Evolutionary conservation across 2,113 vertebrate species (phyloP), one percentile per base, ranked within the genome.

Genomic region (Mesoclemmys tuberculata): DNA sequence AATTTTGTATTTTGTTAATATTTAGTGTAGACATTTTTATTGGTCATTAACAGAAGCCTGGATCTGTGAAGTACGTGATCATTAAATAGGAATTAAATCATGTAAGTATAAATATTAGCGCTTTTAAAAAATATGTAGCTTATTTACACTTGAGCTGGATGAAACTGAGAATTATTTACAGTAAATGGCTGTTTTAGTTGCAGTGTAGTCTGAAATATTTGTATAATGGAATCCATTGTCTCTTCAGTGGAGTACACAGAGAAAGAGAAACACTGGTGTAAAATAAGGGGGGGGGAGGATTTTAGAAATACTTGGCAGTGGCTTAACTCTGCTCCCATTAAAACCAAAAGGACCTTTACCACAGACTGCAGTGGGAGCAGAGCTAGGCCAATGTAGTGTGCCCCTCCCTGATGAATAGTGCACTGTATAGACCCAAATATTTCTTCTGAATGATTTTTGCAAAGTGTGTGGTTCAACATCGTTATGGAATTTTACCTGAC

Each of bases 201-300:
- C 84, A 85, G 19, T 49, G 56, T 90, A 27, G 51, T 71, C 82
- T 92, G 64, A 79, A 49, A 27, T 52, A 61, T 93, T 88, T 87
- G 92, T 64, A 82, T 93, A 93, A 89, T 90, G 95, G 96, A 96
- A 96, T 91, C 93, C 93, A 84, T 95, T 91, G 49, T 78, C 52
- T 64, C 75, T 87, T 94, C 87, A 48, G 82, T 12, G 52, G 71
- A 95, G 27, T 41, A 4, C 85, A 85, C 90, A 86, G 82, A 58
- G 52, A 91, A 81, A 79, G 51, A 64, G 85, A 87, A 64, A 68
- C 56, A 85, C 13, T 77, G 93, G 85, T 86, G 88, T 31, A 8
- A 46, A 48, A 21, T 18, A 27, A 56, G 48, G 55, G 64, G 0
- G 46, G n/a, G n/a, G n/a, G n/a, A n/a, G 87, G 86, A 26, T 90